Base-by-base conservation (phyloP, 1,140 invertebrate species). In the Littorina saxatilis region DNA sequence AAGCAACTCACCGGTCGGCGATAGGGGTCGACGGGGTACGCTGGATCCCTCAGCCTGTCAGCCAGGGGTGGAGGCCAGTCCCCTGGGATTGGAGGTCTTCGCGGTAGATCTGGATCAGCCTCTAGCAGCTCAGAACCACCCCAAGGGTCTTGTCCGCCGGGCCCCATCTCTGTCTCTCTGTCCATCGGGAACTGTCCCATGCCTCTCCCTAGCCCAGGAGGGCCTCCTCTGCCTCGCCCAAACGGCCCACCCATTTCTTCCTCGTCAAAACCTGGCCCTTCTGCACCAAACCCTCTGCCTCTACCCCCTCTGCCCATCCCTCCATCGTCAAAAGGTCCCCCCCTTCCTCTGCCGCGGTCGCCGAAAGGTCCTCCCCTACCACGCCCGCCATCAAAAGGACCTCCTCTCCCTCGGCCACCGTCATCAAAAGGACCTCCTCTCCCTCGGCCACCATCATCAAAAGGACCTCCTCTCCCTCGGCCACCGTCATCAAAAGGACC, bases 321-420 rank as follows among this genome's bases (percentile, higher is more conserved):
- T 47, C 82, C 80, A 17, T 47, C 43, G 43, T 17, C 17, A 47
- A 47, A 47, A 47, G 17, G 7, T 47, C 43, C 43, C 5, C 43
- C 43, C 17, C 43, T 47, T 47, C 43, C 43, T 17, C 43, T 5
- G 7, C 43, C 43, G 17, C 43, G 5, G 43, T 47, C 43, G 17
- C 43, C 17, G 43, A 47, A 47, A 9, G 43, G 7, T 47, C 15
- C 70, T 58, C 68, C 47, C 27, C 52, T 52, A 32, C 82, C 58
- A 15, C 35, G 61, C 40, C 80, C 37, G 2, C 15, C 74, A 37
- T 58, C 43, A 35, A n/a, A 40, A 55, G 66, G 39, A 29, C 37
- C 83, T 40, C 73, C 20, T 52, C 79, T 81, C 39, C 73, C 23
- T 20, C 63, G 47, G 70, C 81, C 37, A 61, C 82, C 82, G 17